Evolutionary conservation across 2,888 invertebrate genomes (phyloP).

Genomic region (Pyrrhosoma nymphula): DNA sequence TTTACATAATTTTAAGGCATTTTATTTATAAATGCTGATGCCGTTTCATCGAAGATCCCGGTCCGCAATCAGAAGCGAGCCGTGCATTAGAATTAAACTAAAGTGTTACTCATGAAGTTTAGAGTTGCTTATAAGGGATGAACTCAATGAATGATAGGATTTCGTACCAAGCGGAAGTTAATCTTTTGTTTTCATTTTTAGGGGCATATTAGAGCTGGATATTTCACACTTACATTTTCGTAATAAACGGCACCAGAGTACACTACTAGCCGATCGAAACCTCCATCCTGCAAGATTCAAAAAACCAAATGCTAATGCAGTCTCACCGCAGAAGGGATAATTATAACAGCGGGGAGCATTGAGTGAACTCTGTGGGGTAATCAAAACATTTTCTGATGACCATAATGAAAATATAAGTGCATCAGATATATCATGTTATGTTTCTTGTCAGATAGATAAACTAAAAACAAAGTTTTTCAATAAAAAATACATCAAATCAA

Average conservation of each 20-base stretch:
- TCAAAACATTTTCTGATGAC: conserved; percentile 50
- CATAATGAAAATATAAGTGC: conserved; percentile 19
- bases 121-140: conserved; percentile 29
- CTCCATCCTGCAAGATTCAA: conserved; percentile 68
- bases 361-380: not conserved
- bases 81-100: conserved; percentile 39
- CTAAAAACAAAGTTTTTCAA: not conserved
- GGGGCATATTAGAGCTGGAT: conserved; percentile 50
- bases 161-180: conserved; percentile 55
- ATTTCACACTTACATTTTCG: conserved; percentile 68
- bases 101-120: not conserved
- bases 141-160: conserved; percentile 21
- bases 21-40: conserved; percentile 30
- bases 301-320: conserved; percentile 65
- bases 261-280: conserved; percentile 68
- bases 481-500: not conserved
- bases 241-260: conserved; percentile 68
- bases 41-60: conserved; percentile 31
- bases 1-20: not conserved
- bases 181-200: not conserved
- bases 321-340: conserved; percentile 43
- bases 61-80: not conserved
- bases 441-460: not conserved
- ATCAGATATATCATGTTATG: not conserved
- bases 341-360: conserved; percentile 34